phyloP scores from a whole-genome alignment of 2,888 invertebrate genomes.

The Tenthredo distinguenda region DNA sequence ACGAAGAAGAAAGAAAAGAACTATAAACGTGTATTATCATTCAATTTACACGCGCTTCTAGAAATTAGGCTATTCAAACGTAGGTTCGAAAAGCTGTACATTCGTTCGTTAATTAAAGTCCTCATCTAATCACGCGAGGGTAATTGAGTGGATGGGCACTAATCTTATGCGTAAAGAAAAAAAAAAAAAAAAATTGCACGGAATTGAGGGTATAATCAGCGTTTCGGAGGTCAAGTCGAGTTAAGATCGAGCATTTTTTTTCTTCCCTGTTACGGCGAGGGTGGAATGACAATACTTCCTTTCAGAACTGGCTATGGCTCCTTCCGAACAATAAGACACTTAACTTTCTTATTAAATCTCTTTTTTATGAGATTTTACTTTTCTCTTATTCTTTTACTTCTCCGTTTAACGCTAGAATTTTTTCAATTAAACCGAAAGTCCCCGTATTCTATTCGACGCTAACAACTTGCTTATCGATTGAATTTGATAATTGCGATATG shows the following conservation, averaged over 20 bases:
- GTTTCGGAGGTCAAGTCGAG: constrained; percentile 16
- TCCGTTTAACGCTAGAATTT: background rate
- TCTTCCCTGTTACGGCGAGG: background rate
- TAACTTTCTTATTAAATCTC: constrained; percentile 32
- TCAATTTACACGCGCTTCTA: background rate
- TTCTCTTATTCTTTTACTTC: background rate
- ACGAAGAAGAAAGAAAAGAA: background rate
- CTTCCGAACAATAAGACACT: constrained; percentile 16
- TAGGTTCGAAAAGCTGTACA: background rate
- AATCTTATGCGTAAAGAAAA: background rate
- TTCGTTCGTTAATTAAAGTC: background rate
- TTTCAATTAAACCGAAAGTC: background rate
- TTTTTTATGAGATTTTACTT: background rate
- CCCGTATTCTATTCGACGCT: background rate
- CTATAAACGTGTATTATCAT: background rate
- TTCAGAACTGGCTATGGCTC: constrained; percentile 3
- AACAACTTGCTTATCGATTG: background rate
- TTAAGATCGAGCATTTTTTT: background rate
- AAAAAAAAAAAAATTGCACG: background rate
- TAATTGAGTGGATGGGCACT: background rate
- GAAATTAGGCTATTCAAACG: background rate
- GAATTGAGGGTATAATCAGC: constrained; percentile 6
- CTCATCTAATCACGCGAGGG: background rate
- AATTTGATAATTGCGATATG: background rate
- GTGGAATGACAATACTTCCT: constrained; percentile 17